phyloP scores from a whole-genome alignment of 2,113 vertebrate species.

The Antechinus flavipes region DNA sequence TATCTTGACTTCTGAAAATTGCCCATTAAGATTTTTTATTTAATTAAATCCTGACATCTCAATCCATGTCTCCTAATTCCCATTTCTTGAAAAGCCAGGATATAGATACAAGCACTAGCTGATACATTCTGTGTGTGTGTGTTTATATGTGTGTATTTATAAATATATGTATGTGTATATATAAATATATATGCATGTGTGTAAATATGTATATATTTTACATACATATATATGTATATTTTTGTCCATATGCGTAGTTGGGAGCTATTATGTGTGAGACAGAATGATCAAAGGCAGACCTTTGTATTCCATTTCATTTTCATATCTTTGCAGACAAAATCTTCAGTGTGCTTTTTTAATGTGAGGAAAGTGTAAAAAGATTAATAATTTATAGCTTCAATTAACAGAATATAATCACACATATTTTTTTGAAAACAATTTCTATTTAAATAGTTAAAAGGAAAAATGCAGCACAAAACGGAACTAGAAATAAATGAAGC shows the following conservation, averaged over 20 bases:
- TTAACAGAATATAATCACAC: neutral
- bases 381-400: neutral
- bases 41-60: neutral
- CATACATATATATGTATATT: too few relatives aligned
- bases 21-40: neutral
- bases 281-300: neutral
- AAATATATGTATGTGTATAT: too few relatives aligned
- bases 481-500: neutral
- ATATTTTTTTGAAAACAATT: neutral
- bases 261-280: neutral
- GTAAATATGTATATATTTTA: too few relatives aligned
- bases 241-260: neutral
- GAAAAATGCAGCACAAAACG: neutral
- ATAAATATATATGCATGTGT: too few relatives aligned
- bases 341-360: neutral
- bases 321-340: neutral
- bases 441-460: conserved; percentile 24
- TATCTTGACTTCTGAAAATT: neutral
- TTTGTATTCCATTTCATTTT: neutral
- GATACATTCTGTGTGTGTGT: neutral
- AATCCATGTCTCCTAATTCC: neutral
- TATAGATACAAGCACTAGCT: neutral
- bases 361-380: neutral
- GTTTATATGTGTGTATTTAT: too few relatives aligned
- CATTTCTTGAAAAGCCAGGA: neutral